A percentile compares a stretch with the other conserved stretches of the same genome.
Conservation (phyloP, 1,140 invertebrate species). For the Odontomachus brunneus region DNA sequence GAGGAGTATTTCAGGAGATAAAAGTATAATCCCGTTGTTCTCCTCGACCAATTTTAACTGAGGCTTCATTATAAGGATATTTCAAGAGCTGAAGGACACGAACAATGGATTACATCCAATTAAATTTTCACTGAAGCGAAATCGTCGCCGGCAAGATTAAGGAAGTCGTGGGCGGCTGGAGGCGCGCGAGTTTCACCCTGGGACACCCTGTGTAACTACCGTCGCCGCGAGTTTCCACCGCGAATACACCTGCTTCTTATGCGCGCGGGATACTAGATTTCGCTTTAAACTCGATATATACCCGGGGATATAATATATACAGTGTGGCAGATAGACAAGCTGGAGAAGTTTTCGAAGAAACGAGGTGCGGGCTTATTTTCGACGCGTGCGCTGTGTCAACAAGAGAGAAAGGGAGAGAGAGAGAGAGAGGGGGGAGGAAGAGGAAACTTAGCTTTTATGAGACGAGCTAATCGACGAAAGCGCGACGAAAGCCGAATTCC, state of each 20-base stretch:
- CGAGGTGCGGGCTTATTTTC: slow-evolving; percentile 47
- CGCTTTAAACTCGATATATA: slow-evolving; percentile 25
- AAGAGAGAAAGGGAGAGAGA: not conserved
- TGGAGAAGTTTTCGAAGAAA: slow-evolving; percentile 22
- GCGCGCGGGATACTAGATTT: slow-evolving; percentile 9
- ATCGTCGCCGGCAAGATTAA: slow-evolving; percentile 1
- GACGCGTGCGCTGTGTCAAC: too few species aligned
- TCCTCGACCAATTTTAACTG: slow-evolving; percentile 4
- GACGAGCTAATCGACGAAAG: slow-evolving; percentile 31
- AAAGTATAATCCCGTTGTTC: not conserved
- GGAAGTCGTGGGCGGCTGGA: slow-evolving; percentile 10
- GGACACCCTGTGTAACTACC: not conserved
- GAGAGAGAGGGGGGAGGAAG: not conserved
- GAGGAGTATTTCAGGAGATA: not conserved
- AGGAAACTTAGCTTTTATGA: not conserved
- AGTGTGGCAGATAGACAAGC: not conserved
- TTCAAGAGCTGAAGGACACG: slow-evolving; percentile 14
- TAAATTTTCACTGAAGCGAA: slow-evolving; percentile 17
- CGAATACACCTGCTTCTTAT: not conserved
- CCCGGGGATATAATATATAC: slow-evolving; percentile 9
- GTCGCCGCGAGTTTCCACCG: not conserved
- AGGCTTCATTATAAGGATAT: slow-evolving; percentile 19
- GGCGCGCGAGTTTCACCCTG: not conserved
- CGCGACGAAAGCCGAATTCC: slow-evolving; percentile 16
- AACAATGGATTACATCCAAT: slow-evolving; percentile 24